Evolutionary conservation across 2,797 vertebrate genomes (phyloP).

Genomic region (Tenualosa thibaudeaui): DNA sequence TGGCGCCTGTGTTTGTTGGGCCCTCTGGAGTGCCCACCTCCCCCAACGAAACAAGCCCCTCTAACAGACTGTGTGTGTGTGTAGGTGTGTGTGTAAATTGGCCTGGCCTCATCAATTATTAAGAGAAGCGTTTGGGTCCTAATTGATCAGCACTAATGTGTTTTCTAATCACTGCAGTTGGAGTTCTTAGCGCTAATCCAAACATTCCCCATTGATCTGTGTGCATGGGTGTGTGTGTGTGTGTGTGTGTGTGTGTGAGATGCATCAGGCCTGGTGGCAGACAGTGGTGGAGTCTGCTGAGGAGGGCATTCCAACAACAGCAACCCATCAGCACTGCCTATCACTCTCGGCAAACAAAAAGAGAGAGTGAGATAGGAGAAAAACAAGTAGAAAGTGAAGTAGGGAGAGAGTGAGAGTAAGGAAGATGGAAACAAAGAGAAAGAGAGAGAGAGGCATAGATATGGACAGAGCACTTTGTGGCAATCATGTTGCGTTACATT

Average conservation of each 20-base stretch:
- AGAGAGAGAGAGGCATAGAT: too few relatives aligned
- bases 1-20: constrained; percentile 94
- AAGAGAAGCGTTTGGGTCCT: constrained; percentile 92
- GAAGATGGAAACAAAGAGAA: too few relatives aligned
- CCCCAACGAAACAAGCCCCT: constrained; percentile 52
- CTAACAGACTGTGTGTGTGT: constrained; percentile 78
- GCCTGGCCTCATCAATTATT: constrained; percentile 93
- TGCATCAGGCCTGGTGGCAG: constrained; percentile 50
- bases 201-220: constrained; percentile 90
- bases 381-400: too few relatives aligned
- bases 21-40: constrained; percentile 70
- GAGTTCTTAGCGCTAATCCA: constrained; percentile 97
- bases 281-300: constrained; percentile 26
- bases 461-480: too few relatives aligned
- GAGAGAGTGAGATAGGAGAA: neutral
- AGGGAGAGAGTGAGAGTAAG: too few relatives aligned
- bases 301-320: neutral
- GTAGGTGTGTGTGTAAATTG: constrained; percentile 65
- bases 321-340: neutral
- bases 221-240: too few relatives aligned
- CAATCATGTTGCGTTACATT: too few relatives aligned
- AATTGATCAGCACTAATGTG: constrained; percentile 99
- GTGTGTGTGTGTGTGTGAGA: constrained; percentile 19
- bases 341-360: neutral
- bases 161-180: constrained; percentile 99